Evolutionary conservation across 2,797 vertebrate genomes (phyloP), one percentile per base, ranked within the genome.

Genomic region (Lindbergichthys nudifrons): DNA sequence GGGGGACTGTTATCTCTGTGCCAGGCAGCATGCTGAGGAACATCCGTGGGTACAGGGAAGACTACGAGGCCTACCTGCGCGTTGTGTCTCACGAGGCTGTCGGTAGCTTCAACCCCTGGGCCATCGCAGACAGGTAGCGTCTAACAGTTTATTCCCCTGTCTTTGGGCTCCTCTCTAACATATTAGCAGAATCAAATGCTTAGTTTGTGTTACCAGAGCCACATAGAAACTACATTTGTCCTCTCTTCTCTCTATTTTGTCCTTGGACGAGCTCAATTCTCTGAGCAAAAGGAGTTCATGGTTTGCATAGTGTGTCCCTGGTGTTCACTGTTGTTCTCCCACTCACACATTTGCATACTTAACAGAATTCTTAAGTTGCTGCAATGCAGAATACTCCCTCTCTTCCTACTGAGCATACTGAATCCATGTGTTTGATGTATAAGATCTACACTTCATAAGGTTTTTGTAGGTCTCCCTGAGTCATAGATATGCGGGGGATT

Each of bases 41-140:
- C 90, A 95, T 99, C 66, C 65, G 86, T 12, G 91, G 90, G 64
- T 97, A 98, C 82, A 91, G 91, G 21, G 92, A 92, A 65, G 90
- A 92, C 36, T 96, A 95, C 23, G 82, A 95, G 42, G 88, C 89
- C 48, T 96, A 96, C 88, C 94, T 98, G 67, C 92, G 79, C 1
- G 62, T 92, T 47, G 93, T 95, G 48, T 95, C 95, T 11, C 96
- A 96, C 0, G 95, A 97, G 82, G 86, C 87, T 0, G 80, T 96
- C 19, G 96, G 96, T 59, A 90, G 85, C 81, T 97, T 99, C 63
- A 80, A 96, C 81, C 96, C 97, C 3, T 97, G 97, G 96, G 90
- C 92, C 23, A 85, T 97, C 16, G 94, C 95, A 48, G 94, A 98
- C 85, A 96, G 97, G 97, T 99, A 92, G 58, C 30, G 16, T 32